Base-by-base conservation (phyloP, 2,888 invertebrate genomes). In the Cryptophagus acutangulus region DNA sequence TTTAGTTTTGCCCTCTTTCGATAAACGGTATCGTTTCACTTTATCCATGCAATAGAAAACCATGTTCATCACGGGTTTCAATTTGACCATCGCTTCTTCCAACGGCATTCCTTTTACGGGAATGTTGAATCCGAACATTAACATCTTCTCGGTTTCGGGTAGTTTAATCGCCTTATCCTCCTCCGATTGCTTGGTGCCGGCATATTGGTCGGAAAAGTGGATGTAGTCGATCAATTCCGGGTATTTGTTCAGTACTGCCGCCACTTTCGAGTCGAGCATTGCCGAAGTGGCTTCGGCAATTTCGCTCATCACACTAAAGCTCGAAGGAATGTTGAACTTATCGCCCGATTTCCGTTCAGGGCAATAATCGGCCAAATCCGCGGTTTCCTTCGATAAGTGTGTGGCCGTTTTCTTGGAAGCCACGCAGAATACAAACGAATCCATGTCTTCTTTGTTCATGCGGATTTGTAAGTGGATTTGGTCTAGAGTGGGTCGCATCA, bases 121-220 rank as follows among this genome's bases (percentile, higher is more conserved):
- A 59, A 85, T 71, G 69, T 86, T 87, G 54, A 95, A 77, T 40
- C 88, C 84, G 63, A 93, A 83, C 53, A 91, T 74, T 52, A 96
- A 69, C 56, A 91, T 84, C 52, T 64, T 67, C 48, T 67, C 65
- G 39, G 63, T 61, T 9, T 69, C 67, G n/a, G 68, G 65, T 45
- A 64, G 49, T 52, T 61, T 64, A 10, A 65, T 49, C 12, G 43
- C 36, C 75, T 86, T 80, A 18, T 41, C 57, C 43, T 70, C 69
- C 33, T 96, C 96, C 62, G 85, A 82, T 65, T 85, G 84, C 69
- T 93, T 90, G 17, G 81, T 79, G 24, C 97, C 97, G 53, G 87
- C 85, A 73, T 84, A 99, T 65, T 95, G 89, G 73, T 99, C 99
- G 39, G 96, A 95, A 61, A 99, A 81, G 73, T 99, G 97, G 68